Evolutionary conservation across 2,797 vertebrate genomes (phyloP), one percentile per base, ranked within the genome.

Genomic region (Apogon hyalosoma): DNA sequence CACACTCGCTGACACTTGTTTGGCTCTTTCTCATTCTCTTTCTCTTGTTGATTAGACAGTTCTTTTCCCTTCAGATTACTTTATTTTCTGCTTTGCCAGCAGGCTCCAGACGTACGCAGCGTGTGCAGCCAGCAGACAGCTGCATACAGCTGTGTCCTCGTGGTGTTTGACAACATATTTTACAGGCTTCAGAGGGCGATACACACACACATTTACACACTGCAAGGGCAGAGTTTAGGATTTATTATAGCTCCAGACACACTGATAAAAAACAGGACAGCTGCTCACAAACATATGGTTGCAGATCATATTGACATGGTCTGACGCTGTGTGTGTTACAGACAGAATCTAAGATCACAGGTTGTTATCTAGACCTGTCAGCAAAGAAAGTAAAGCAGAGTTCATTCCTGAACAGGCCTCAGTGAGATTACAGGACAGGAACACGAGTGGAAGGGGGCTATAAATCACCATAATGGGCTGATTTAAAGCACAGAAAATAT

Each of bases 141-240:
- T 85, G 84, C 77, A 78, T 77, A 69, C 83, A 89, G 88, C 81
- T 89, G 85, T 77, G 73, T 63, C 62, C 50, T 43, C 12, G 1
- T 6, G 16, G 40, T 52, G 41, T 71, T 75, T 72, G 62, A 79
- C 55, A 70, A 59, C 57, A 62, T 75, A 49, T 76, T 84, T 69
- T 67, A 71, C 33, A 57, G 65, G 72, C 53, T 74, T 71, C 39
- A 77, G 21, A 63, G n/a, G 18, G 43, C 31, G 14, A 64, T 21
- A 61, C 38, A 63, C 47, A 63, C 57, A 67, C 48, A 64, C 49
- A 52, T 33, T 46, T 46, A 67, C 50, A 63, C 18, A 55, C 31
- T 7, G 38, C 16, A 31, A 61, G 52, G 38, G 47, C 51, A 67
- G 43, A 19, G 31, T 55, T 63, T 15, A 61, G 41, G 45, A 50